A percentile compares a stretch with the other conserved stretches of the same genome.
phyloP scores from a whole-genome alignment of 2,888 invertebrate species.

The Aelia acuminata region DNA sequence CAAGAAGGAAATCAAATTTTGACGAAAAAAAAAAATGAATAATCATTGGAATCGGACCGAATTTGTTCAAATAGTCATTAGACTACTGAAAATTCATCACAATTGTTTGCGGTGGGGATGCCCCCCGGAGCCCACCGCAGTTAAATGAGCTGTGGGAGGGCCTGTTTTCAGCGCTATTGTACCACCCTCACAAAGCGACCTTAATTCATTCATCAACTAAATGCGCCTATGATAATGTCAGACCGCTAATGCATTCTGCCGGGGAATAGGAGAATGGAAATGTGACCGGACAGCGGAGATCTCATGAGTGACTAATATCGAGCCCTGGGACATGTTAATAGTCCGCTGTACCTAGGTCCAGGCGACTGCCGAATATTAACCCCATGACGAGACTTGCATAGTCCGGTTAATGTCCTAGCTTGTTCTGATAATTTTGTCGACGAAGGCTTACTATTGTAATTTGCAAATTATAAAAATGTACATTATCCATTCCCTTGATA shows the following conservation, averaged over 20 bases:
- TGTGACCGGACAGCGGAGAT: constrained; percentile 24
- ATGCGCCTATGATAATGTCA: constrained; percentile 33
- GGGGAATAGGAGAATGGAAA: constrained; percentile 18
- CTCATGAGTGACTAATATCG: constrained; percentile 40
- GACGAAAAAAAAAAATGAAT: no score
- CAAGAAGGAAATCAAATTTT: no score
- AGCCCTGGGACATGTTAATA: constrained; percentile 16
- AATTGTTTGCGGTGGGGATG: neutral
- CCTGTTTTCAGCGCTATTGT: constrained; percentile 29
- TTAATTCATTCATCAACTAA: constrained; percentile 35
- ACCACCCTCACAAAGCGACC: neutral
- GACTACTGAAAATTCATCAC: neutral
- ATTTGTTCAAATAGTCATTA: neutral
- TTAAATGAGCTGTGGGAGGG: neutral
- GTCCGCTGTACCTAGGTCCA: neutral
- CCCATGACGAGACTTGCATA: neutral
- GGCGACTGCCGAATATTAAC: neutral
- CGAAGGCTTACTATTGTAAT: neutral
- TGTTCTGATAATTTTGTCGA: neutral
- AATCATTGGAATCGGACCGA: neutral
- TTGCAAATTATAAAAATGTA: neutral
- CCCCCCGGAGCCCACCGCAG: neutral
- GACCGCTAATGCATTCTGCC: constrained; percentile 35
- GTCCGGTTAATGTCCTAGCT: neutral
- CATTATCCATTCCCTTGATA: no score